phyloP scores from a whole-genome alignment of 2,888 invertebrate species.

The Gnatocerus cornutus region DNA sequence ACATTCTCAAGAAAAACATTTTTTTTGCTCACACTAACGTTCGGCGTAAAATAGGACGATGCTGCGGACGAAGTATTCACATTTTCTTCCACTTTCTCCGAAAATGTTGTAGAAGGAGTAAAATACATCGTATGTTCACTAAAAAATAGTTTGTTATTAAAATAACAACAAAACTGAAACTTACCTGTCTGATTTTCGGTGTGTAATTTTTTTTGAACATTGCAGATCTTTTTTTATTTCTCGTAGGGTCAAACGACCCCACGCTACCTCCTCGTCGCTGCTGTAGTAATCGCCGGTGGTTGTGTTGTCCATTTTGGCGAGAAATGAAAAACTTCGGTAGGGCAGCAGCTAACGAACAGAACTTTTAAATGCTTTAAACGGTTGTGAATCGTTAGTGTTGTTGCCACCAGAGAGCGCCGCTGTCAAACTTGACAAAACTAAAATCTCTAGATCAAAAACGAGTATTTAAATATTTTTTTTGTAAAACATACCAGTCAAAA shows the following conservation, averaged over 20 bases:
- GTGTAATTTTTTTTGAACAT: background rate
- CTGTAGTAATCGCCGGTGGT: conserved; percentile 21
- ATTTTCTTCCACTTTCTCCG: background rate
- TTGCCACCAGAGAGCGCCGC: too few relatives aligned
- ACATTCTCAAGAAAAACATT: conserved; percentile 18
- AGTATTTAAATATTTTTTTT: too few relatives aligned
- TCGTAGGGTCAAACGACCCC: conserved; percentile 47
- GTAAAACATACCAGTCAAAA: too few relatives aligned
- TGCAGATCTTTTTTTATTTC: conserved; percentile 46
- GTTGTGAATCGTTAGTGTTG: too few relatives aligned
- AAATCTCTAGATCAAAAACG: too few relatives aligned
- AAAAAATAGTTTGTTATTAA: background rate
- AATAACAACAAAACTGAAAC: background rate
- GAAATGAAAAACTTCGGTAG: too few relatives aligned
- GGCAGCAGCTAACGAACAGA: too few relatives aligned
- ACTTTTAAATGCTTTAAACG: too few relatives aligned
- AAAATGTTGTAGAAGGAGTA: background rate
- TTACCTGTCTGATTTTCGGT: conserved; percentile 27
- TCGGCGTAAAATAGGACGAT: conserved; percentile 30
- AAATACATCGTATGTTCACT: conserved; percentile 7
- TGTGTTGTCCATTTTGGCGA: too few relatives aligned
- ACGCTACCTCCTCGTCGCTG: conserved; percentile 52
- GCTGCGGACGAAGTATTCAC: background rate
- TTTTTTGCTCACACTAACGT: conserved; percentile 16
- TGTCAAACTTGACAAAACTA: too few relatives aligned